Percentiles rank a stretch among this genome's conserved stretches.
These are phyloP conservation scores for Synanceia verrucosa DNA, from an alignment of 2,797 vertebrate genomes.

Conservation along the genomic window DNA sequence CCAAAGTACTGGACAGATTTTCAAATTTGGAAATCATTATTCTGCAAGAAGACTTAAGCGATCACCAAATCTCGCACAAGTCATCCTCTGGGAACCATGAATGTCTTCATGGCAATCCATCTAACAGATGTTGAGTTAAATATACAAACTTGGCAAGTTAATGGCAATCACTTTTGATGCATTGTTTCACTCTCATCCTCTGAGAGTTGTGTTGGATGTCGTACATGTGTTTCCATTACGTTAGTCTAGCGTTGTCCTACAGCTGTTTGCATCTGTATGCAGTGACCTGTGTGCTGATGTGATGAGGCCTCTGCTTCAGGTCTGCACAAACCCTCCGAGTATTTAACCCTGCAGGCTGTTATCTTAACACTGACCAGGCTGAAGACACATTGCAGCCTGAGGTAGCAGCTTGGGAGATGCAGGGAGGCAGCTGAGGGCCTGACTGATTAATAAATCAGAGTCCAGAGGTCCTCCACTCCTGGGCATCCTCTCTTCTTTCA, in stretches of 20 bases:
- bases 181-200: constrained; percentile 17
- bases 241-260: constrained; percentile 44
- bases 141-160: neutral
- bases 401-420: constrained; percentile 49
- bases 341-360: constrained; percentile 58
- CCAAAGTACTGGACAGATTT: neutral
- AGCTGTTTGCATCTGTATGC: constrained; percentile 49
- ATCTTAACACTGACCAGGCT: constrained; percentile 47
- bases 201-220: constrained; percentile 16
- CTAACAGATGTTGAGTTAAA: neutral
- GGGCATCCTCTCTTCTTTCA: constrained; percentile 80
- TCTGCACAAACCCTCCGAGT: constrained; percentile 52
- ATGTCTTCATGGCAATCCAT: neutral
- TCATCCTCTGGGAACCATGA: neutral
- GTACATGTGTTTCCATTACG: constrained; percentile 2
- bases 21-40: neutral
- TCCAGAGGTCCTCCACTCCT: constrained; percentile 80
- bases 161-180: neutral
- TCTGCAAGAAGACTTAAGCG: neutral
- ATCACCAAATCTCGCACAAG: neutral
- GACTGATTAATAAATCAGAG: constrained; percentile 78
- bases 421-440: constrained; percentile 53
- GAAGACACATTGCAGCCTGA: constrained; percentile 52
- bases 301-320: constrained; percentile 47
- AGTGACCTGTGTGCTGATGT: constrained; percentile 59